Conservation (phyloP, 2,888 invertebrate genomes). For the Melieria crassipennis region DNA sequence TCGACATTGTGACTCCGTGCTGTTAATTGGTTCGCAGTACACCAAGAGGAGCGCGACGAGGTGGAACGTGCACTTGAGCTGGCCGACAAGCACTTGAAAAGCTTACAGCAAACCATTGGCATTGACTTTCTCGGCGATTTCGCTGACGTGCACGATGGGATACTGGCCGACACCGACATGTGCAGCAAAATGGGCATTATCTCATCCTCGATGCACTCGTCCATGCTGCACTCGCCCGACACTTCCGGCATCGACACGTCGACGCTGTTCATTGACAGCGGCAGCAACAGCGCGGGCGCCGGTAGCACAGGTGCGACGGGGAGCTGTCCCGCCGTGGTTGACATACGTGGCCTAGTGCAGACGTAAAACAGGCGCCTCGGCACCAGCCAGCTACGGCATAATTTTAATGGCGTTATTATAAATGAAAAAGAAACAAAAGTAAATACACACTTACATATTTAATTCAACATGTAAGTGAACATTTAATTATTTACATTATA, state of each 20-base stretch:
- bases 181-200: slow-evolving; percentile 51
- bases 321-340: slow-evolving; percentile 45
- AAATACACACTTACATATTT: background rate
- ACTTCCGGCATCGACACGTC: slow-evolving; percentile 56
- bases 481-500: slow-evolving; percentile 7
- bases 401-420: too few relatives aligned
- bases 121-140: slow-evolving; percentile 62
- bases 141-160: slow-evolving; percentile 62
- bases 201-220: slow-evolving; percentile 55
- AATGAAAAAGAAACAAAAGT: background rate
- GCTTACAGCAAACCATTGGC: slow-evolving; percentile 72
- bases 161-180: slow-evolving; percentile 57
- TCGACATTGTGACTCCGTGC: background rate
- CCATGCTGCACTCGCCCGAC: slow-evolving; percentile 51
- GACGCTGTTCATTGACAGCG: slow-evolving; percentile 58
- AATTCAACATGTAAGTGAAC: background rate
- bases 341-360: slow-evolving; percentile 63
- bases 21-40: slow-evolving; percentile 50
- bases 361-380: slow-evolving; percentile 49
- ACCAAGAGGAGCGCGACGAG: slow-evolving; percentile 87
- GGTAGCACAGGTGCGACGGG: slow-evolving; percentile 40
- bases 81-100: slow-evolving; percentile 78
- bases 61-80: slow-evolving; percentile 85
- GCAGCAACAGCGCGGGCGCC: slow-evolving; percentile 46
- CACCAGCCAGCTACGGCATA: too few relatives aligned